Base-by-base conservation (phyloP, 2,797 vertebrate genomes). In the Anabas testudineus region DNA sequence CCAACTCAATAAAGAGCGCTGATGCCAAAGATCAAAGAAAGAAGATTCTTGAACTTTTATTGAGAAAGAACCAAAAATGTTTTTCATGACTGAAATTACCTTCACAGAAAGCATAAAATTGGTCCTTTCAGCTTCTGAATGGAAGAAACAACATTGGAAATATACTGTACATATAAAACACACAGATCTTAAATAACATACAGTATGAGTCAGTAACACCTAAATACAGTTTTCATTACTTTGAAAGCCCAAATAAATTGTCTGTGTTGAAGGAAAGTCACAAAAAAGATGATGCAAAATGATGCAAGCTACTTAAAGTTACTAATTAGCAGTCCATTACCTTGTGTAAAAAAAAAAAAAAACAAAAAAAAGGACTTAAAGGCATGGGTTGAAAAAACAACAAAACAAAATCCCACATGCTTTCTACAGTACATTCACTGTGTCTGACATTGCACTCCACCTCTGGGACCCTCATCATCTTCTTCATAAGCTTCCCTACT, bases 391-490 rank as follows among this genome's bases (percentile, higher is more conserved):
- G n/a, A 36, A 22, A 54, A 22, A 30, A 43, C 10, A 21, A 34
- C 18, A 55, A 45, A 72, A 22, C 58, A 24, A 65, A 51, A 45
- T 16, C 30, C 12, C 2, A 76, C 46, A 55, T 58, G 37, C 54
- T 41, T 13, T 32, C 9, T 5, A n/a, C 5, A 42, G 30, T 42
- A 61, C 19, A 61, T 85, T 94, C 76, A 95, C 84, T 95, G 94
- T 0, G 97, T 97, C 87, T 99, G 97, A 85, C 97, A 99, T 18
- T 99, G 97, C 70, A 99, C 96, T 0, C 96, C 96, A 0, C 71
- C 6, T 78, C 95, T 94, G 1, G 94, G 93, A 45, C 92, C 86
- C 0, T 93, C 95, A 0, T 94, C 96, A 0, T 99, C 97, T 47
- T 97, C 97, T 41, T 97, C 94, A 0, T 97, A 97, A 0, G 86